A percentile compares a stretch with the other conserved stretches of the same genome.
phyloP scores from a whole-genome alignment of 2,113 vertebrate species.

The Scomber japonicus region DNA sequence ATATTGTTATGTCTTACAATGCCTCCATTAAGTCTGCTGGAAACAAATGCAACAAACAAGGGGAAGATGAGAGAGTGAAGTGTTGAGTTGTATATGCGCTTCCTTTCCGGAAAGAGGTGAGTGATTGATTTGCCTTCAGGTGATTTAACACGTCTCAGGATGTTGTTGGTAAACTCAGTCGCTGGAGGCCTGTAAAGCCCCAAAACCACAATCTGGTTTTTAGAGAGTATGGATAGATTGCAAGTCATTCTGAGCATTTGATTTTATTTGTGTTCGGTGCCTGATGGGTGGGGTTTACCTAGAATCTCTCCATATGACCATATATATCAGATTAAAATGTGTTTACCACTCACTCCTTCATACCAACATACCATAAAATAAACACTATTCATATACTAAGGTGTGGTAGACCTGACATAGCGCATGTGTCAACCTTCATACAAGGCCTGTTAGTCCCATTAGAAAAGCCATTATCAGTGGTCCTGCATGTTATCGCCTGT shows the following conservation, averaged over 20 bases:
- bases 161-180: constrained; percentile 1
- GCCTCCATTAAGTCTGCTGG: constrained; percentile 28
- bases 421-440: neutral
- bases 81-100: constrained; percentile 4
- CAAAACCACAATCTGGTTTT: neutral
- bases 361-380: no score
- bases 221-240: neutral
- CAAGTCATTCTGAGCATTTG: neutral
- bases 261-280: neutral
- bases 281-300: neutral
- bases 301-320: neutral
- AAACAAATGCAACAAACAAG: neutral
- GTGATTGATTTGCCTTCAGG: constrained; percentile 35
- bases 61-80: neutral
- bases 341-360: neutral
- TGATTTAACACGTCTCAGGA: constrained; percentile 5
- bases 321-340: neutral
- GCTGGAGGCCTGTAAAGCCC: constrained; percentile 10
- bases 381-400: neutral
- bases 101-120: neutral
- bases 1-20: constrained; percentile 37
- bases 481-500: neutral
- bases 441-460: neutral
- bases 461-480: neutral
- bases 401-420: neutral